phyloP scores from a whole-genome alignment of 2,888 invertebrate species.

The Clostera curtula region DNA sequence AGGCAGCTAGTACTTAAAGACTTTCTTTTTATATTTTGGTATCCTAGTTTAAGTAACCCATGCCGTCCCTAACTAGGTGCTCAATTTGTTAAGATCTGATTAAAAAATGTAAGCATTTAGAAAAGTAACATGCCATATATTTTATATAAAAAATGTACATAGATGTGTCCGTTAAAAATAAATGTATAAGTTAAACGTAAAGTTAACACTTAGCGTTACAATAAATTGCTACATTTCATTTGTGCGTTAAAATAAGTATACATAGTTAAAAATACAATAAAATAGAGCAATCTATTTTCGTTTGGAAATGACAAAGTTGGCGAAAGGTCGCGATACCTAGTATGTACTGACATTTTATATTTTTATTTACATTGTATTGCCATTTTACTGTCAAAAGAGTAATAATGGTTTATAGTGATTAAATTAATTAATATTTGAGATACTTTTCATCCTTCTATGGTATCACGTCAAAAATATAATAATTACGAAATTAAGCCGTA shows the following conservation, averaged over 20 bases:
- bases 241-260: slow-evolving; percentile 37
- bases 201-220: slow-evolving; percentile 27
- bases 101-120: slow-evolving; percentile 37
- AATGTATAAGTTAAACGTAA: slow-evolving; percentile 25
- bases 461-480: too few species aligned
- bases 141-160: slow-evolving; percentile 56
- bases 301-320: slow-evolving; percentile 32
- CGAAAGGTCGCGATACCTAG: too few species aligned
- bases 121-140: slow-evolving; percentile 74
- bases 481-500: too few species aligned
- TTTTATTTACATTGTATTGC: too few species aligned
- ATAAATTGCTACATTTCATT: slow-evolving; percentile 54
- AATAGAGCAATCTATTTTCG: slow-evolving; percentile 42
- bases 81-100: slow-evolving; percentile 27
- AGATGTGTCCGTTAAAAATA: slow-evolving; percentile 49
- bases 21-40: slow-evolving; percentile 7
- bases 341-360: too few species aligned
- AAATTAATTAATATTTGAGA: too few species aligned
- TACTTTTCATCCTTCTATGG: too few species aligned
- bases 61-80: slow-evolving; percentile 31
- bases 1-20: too few species aligned
- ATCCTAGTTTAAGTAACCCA: slow-evolving; percentile 14
- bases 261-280: slow-evolving; percentile 31
- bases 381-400: too few species aligned
- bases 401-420: too few species aligned